Percentiles rank a stretch among this genome's conserved stretches.
phyloP scores from a whole-genome alignment of 1,140 invertebrate genomes.

The Andrena cerasifolii region DNA sequence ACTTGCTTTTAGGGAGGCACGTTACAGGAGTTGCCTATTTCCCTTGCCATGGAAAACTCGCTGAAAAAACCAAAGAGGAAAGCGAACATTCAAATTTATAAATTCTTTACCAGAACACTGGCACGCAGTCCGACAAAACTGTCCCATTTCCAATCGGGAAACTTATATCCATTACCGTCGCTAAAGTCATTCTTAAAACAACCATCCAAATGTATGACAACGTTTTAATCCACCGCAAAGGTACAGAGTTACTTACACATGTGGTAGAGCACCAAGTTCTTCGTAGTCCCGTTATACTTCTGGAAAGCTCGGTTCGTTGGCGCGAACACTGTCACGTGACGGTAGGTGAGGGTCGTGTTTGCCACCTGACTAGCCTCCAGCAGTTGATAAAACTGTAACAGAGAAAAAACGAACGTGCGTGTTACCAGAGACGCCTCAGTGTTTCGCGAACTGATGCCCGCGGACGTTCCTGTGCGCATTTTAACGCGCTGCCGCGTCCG shows the following conservation, averaged over 20 bases:
- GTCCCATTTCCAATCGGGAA: too few relatives aligned
- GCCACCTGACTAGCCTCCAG: conserved; percentile 87
- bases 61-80: not conserved
- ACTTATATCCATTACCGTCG: too few relatives aligned
- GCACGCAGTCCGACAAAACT: too few relatives aligned
- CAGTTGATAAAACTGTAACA: conserved; percentile 88
- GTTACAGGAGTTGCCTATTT: not conserved
- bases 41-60: too few relatives aligned
- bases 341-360: conserved; percentile 86
- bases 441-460: not conserved
- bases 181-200: too few relatives aligned
- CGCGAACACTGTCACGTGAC: conserved; percentile 89
- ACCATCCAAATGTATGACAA: not conserved
- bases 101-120: too few relatives aligned
- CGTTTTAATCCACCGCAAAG: too few relatives aligned
- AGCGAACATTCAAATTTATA: not conserved
- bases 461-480: not conserved
- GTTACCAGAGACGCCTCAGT: too few relatives aligned
- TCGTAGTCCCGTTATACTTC: conserved; percentile 83
- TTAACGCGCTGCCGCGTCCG: not conserved
- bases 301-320: conserved; percentile 91
- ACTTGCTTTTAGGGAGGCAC: not conserved
- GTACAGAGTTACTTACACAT: conserved; percentile 87
- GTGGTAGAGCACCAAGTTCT: conserved; percentile 89
- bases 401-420: conserved; percentile 55